phyloP scores from a whole-genome alignment of 2,113 vertebrate species.

The Chaenocephalus aceratus region DNA sequence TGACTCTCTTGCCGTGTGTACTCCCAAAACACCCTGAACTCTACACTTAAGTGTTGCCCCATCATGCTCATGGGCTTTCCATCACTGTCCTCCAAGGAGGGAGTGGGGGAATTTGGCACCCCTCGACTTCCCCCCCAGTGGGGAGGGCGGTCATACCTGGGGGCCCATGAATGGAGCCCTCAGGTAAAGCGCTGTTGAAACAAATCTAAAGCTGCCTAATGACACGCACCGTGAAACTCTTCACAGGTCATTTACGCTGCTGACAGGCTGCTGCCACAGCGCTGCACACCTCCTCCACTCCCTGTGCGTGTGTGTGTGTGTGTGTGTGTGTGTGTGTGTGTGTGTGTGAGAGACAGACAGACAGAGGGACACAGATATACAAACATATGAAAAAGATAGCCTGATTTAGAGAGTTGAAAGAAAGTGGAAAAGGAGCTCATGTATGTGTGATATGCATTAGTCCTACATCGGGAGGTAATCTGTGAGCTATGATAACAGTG shows the following conservation, averaged over 20 bases:
- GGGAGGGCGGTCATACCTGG: conserved; percentile 84
- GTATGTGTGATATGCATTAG: conserved; percentile 66
- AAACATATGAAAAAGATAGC: conserved; percentile 47
- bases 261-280: conserved; percentile 86
- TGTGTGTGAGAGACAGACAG: not conserved
- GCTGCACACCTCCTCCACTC: conserved; percentile 52
- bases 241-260: conserved; percentile 96
- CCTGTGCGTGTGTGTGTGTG: not conserved
- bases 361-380: conserved; percentile 30
- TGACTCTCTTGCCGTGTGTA: not conserved
- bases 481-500: conserved; percentile 82
- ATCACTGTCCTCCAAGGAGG: conserved; percentile 51
- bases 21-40: conserved; percentile 16
- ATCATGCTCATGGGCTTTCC: conserved; percentile 56
- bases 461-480: conserved; percentile 85
- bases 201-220: conserved; percentile 92
- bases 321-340: conserved; percentile 10
- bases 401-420: conserved; percentile 9
- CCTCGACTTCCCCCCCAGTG: not conserved
- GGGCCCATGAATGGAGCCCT: conserved; percentile 88
- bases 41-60: conserved; percentile 29
- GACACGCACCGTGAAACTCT: conserved; percentile 93
- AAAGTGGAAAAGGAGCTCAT: conserved; percentile 19
- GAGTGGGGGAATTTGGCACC: conserved; percentile 52
- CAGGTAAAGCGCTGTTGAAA: conserved; percentile 91